These are phyloP conservation scores for Drosophila antonietae DNA, from an alignment of 2,888 invertebrate genomes.

Conservation along the genomic window DNA sequence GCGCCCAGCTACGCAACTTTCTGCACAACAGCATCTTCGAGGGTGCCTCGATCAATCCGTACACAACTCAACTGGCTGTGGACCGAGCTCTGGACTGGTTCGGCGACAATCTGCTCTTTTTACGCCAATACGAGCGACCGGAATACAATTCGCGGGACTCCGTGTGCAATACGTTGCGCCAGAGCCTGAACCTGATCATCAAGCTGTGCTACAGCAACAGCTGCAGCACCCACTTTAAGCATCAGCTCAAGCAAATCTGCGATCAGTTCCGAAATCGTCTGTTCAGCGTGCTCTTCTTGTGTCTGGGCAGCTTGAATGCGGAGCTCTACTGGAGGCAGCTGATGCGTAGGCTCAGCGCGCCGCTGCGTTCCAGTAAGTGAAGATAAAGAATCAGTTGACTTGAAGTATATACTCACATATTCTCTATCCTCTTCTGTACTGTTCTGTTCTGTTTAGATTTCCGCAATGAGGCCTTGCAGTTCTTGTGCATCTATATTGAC, in stretches of 20 bases:
- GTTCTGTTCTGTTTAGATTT: slow-evolving; percentile 62
- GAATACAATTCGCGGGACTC: slow-evolving; percentile 83
- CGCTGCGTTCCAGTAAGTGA: slow-evolving; percentile 71
- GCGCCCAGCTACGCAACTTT: slow-evolving; percentile 76
- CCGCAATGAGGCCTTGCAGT: slow-evolving; percentile 74
- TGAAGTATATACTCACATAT: neutral
- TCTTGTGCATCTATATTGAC: slow-evolving; percentile 73
- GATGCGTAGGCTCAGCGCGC: slow-evolving; percentile 71
- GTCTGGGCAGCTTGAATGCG: slow-evolving; percentile 82
- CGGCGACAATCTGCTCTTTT: slow-evolving; percentile 71
- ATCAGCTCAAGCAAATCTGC: slow-evolving; percentile 75
- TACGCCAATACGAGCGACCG: slow-evolving; percentile 82
- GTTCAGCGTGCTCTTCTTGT: slow-evolving; percentile 81
- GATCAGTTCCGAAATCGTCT: slow-evolving; percentile 80
- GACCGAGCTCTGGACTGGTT: slow-evolving; percentile 80
- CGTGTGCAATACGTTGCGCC: slow-evolving; percentile 80
- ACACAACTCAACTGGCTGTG: slow-evolving; percentile 77
- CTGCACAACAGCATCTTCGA: slow-evolving; percentile 76
- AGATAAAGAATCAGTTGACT: neutral
- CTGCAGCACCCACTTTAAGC: slow-evolving; percentile 74
- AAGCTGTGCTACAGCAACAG: slow-evolving; percentile 62
- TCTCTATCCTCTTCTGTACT: neutral
- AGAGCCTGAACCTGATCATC: slow-evolving; percentile 77
- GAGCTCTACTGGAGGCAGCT: slow-evolving; percentile 82
- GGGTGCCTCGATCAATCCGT: slow-evolving; percentile 76